Base-by-base conservation (phyloP, 2,888 invertebrate species). In the Sepioteuthis lessoniana region DNA sequence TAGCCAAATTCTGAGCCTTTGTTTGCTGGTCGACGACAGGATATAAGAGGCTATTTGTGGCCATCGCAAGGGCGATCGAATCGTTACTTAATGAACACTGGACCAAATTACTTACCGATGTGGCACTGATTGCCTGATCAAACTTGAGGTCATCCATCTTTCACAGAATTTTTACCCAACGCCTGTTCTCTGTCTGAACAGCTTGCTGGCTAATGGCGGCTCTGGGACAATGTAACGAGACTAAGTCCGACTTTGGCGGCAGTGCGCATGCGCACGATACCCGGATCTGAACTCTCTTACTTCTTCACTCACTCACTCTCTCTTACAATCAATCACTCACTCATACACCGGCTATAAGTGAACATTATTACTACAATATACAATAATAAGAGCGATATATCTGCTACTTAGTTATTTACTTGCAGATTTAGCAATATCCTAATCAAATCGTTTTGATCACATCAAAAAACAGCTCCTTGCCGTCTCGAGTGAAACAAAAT, bases 1-100 rank as follows among this genome's bases (percentile, higher is more conserved):
- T 92, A 92, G 92, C 28, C 92, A 92, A 92, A 92, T 92, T 92
- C 47, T n/a, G n/a, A 92, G 92, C 92, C 92, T 92, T 92, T 92
- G 92, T 92, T 92, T 92, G 92, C 47, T 35, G 38, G 46, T 92
- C 46, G 28, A 42, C 92, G 47, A 92, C 92, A 92, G 47, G 92
- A 92, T 47, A 92, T 92, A 92, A 92, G n/a, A 92, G 92, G 42
- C 47, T 92, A 92, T 92, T 92, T 92, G 19, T 19, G 46, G 42
- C 0, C 31, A 31, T 46, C 47, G n/a, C 16, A 46, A 7, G 46
- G 42, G 13, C 92, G 92, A 92, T 92, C 92, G 47, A 31, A 46
- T 5, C 31, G 7, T n/a, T n/a, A n/a, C 19, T 92, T 92, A 92
- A n/a, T 92, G 92, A 92, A 37, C 28, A 92, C 19, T 25, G 47